phyloP scores from a whole-genome alignment of 1,140 invertebrate genomes.

The Hyles euphorbiae region DNA sequence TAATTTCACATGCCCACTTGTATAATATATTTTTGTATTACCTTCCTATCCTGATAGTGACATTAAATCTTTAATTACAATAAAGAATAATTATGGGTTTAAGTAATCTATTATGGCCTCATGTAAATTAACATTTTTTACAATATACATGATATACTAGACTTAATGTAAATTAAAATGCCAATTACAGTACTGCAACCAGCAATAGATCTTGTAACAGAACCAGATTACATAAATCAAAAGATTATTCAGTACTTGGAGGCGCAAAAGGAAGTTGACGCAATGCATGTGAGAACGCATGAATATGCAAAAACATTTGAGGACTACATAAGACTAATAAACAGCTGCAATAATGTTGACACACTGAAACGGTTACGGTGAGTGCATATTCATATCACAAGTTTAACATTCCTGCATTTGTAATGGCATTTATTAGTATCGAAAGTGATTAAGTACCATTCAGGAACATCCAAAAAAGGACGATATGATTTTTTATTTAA shows the following conservation, averaged over 20 bases:
- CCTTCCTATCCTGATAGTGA: too few species aligned
- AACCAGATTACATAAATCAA: slow-evolving; percentile 94
- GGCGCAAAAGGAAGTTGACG: slow-evolving; percentile 84
- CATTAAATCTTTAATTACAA: too few species aligned
- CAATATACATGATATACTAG: too few species aligned
- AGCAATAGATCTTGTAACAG: slow-evolving; percentile 87
- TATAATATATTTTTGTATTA: too few species aligned
- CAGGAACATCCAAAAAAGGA: too few species aligned
- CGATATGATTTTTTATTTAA: too few species aligned
- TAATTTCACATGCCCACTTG: too few species aligned
- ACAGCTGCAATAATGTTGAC: slow-evolving; percentile 87
- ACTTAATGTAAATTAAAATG: slow-evolving; percentile 1
- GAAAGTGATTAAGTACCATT: too few species aligned
- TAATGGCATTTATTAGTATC: too few species aligned
- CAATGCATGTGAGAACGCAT: slow-evolving; percentile 87
- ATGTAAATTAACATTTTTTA: too few species aligned
- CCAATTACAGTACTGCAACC: slow-evolving; percentile 86
- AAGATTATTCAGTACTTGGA: slow-evolving; percentile 90
- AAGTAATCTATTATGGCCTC: too few species aligned
- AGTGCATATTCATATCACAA: slow-evolving; percentile 26
- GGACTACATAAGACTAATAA: slow-evolving; percentile 91
- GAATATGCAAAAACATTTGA: slow-evolving; percentile 93
- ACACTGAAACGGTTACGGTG: slow-evolving; percentile 88
- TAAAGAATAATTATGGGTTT: too few species aligned
- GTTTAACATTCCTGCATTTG: not conserved